Evolutionary conservation across 1,140 invertebrate species (phyloP), one percentile per base, ranked within the genome.

Genomic region (Orchestia grillus): DNA sequence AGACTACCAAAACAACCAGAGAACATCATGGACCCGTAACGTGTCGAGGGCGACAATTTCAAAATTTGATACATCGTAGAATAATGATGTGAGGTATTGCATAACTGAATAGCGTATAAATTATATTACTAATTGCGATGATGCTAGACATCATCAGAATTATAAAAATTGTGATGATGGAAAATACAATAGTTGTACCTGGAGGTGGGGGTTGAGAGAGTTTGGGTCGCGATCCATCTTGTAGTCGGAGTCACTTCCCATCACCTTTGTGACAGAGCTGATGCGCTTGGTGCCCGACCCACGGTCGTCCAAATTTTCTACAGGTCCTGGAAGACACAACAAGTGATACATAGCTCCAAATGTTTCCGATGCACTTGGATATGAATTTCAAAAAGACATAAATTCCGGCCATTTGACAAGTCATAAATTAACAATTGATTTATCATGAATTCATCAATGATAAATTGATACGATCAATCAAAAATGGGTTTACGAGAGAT

Each of bases 191-290:
- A 53, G 47, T 53, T 1, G 28, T 94, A 96, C 96, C 96, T 96
- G 96, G 47, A 88, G 87, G 87, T 96, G 96, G 3, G 87, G 44
- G 90, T 96, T 96, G 43, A 96, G 96, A 90, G 88, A 43, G 43
- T 96, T 96, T 41, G 96, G 96, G 87, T 96, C 96, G 87, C 96
- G 44, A 87, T 90, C 87, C 28, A 44, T 57, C 87, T 47, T 90
- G 87, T 44, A 47, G 41, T 44, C 77, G 16, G 43, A 19, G 42
- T n/a, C 41, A 91, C 47, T 96, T 43, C 96, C 96, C 96, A 96
- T 96, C 92, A 94, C 92, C 92, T 94, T 94, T 44, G 41, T 94
- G 6, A 94, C 92, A 45, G 43, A n/a, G 36, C 44, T 94, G 44
- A 44, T 19, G 43, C 41, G n/a, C 19, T 94, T 94, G 44, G 44